Evolutionary conservation across 2,888 invertebrate species (phyloP).

Genomic region (Pyrochroa serraticornis): DNA sequence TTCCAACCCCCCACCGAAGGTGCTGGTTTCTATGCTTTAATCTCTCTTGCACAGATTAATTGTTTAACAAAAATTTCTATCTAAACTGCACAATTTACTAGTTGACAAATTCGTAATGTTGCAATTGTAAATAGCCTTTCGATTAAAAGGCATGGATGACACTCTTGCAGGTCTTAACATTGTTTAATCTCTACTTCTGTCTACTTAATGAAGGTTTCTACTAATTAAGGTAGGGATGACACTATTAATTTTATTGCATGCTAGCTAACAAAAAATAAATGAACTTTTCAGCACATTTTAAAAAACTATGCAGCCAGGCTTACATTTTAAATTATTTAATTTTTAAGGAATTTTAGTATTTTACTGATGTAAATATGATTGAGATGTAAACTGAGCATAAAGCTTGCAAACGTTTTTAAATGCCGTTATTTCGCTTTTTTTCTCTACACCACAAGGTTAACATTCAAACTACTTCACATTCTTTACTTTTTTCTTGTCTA

Average conservation of each 20-base stretch:
- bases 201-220: conserved; percentile 7
- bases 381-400: too few relatives aligned
- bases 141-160: not conserved
- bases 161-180: conserved; percentile 4
- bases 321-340: too few relatives aligned
- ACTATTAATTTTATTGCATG: not conserved
- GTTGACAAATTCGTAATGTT: not conserved
- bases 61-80: not conserved
- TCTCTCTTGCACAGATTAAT: conserved; percentile 9
- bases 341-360: too few relatives aligned
- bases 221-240: conserved; percentile 17
- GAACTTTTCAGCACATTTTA: not conserved
- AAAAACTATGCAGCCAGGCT: too few relatives aligned
- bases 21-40: conserved; percentile 44
- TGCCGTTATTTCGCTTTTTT: too few relatives aligned
- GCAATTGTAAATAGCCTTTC: conserved; percentile 1
- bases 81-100: conserved; percentile 28
- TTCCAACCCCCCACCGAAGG: conserved; percentile 4
- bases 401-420: too few relatives aligned
- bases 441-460: too few relatives aligned
- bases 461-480: too few relatives aligned
- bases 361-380: too few relatives aligned
- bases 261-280: not conserved
- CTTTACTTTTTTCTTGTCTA: too few relatives aligned
- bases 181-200: not conserved